A percentile compares a stretch with the other conserved stretches of the same genome.
Evolutionary conservation across 1,140 invertebrate species (phyloP).

Genomic region (Leptoteleia sp.): DNA sequence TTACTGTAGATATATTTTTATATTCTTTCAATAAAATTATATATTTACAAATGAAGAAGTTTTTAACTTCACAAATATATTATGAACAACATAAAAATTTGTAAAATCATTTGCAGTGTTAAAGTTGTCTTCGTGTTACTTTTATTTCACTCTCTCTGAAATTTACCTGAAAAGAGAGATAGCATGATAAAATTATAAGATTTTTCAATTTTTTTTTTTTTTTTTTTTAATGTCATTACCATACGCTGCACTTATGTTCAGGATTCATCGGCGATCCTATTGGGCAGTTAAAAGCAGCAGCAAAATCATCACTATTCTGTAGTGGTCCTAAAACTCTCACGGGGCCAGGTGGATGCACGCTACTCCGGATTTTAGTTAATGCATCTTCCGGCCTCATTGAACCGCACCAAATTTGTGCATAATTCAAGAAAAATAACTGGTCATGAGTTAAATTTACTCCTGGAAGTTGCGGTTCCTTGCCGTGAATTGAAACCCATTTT

Average conservation of each 20-base stretch:
- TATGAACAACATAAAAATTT: neutral
- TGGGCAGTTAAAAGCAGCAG: slow-evolving; percentile 90
- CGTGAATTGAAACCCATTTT: slow-evolving; percentile 88
- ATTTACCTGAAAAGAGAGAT: neutral
- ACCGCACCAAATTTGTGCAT: slow-evolving; percentile 97
- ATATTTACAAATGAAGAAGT: slow-evolving; percentile 2
- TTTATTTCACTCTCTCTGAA: neutral
- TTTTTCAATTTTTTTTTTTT: no score
- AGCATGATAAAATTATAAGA: no score
- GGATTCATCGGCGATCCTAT: slow-evolving; percentile 94
- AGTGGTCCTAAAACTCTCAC: slow-evolving; percentile 95
- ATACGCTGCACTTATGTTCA: slow-evolving; percentile 93
- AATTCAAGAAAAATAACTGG: slow-evolving; percentile 94
- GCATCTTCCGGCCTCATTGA: slow-evolving; percentile 98
- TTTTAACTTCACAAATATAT: neutral
- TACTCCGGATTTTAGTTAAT: slow-evolving; percentile 94
- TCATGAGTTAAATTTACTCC: slow-evolving; percentile 92
- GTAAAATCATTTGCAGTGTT: neutral
- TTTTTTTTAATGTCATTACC: slow-evolving; percentile 83
- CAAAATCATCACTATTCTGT: slow-evolving; percentile 95
- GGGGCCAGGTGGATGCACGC: slow-evolving; percentile 96
- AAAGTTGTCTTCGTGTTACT: neutral
- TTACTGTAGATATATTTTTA: neutral
- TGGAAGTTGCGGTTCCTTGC: slow-evolving; percentile 87
- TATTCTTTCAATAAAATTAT: neutral